These are phyloP conservation scores for Drosophila yooni DNA, from an alignment of 2,888 invertebrate genomes.

Conservation along the genomic window DNA sequence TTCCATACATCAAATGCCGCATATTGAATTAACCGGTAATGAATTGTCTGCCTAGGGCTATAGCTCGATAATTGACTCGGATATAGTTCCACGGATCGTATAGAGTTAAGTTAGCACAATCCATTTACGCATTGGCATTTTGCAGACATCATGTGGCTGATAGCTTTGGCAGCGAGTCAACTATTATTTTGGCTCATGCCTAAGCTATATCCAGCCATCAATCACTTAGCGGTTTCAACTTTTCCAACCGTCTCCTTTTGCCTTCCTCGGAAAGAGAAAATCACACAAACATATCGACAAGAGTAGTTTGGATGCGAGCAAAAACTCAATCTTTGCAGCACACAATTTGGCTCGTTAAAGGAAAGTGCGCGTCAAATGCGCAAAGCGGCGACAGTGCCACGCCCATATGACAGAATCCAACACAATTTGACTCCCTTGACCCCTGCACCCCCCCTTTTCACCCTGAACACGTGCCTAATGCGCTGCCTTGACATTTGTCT, in stretches of 20 bases:
- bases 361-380: constrained; percentile 56
- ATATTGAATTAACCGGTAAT: neutral
- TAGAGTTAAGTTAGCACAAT: constrained; percentile 14
- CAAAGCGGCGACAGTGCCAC: constrained; percentile 49
- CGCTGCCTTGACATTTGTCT: constrained; percentile 51
- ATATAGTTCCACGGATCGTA: constrained; percentile 20
- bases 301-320: constrained; percentile 41
- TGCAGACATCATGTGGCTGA: constrained; percentile 2
- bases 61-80: constrained; percentile 9
- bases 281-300: constrained; percentile 31
- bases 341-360: constrained; percentile 67
- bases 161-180: constrained; percentile 37
- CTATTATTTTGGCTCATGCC: constrained; percentile 18
- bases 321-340: constrained; percentile 41
- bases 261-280: neutral
- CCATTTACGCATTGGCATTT: constrained; percentile 24
- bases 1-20: neutral
- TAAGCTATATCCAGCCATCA: constrained; percentile 39
- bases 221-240: constrained; percentile 57
- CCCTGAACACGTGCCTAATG: constrained; percentile 56
- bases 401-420: constrained; percentile 47
- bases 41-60: neutral
- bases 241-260: constrained; percentile 9
- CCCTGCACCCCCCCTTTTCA: neutral
- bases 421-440: neutral